These are phyloP conservation scores for Mustelus asterias DNA, from an alignment of 2,113 vertebrate genomes.

Conservation along the genomic window DNA sequence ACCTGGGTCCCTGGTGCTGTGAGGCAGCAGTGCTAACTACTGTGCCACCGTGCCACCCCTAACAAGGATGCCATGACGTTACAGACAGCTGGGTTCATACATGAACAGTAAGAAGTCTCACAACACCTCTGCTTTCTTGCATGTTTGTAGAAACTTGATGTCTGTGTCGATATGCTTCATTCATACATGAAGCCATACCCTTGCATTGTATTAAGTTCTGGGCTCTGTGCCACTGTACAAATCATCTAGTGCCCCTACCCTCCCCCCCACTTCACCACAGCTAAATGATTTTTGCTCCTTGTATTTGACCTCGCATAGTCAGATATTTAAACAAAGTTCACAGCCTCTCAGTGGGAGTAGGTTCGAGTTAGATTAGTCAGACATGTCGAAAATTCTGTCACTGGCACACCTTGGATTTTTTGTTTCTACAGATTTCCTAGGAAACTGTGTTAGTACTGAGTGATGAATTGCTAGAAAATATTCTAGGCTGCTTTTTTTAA, in stretches of 20 bases:
- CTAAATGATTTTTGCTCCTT: background rate
- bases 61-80: background rate
- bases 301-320: background rate
- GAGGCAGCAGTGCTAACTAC: no score
- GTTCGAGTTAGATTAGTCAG: background rate
- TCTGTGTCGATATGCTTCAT: no score
- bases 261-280: background rate
- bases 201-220: background rate
- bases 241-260: background rate
- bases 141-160: no score
- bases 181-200: background rate
- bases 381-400: background rate
- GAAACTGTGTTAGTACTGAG: background rate
- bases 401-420: background rate
- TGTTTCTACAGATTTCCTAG: background rate
- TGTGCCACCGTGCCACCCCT: no score
- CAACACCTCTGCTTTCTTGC: no score
- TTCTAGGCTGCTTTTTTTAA: background rate
- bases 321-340: background rate
- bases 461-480: background rate
- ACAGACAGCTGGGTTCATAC: background rate
- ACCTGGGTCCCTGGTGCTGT: no score
- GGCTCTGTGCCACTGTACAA: background rate
- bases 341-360: background rate
- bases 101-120: no score